Percentiles rank a stretch among this genome's conserved stretches.
These are phyloP conservation scores for Altica lythri DNA, from an alignment of 2,888 invertebrate genomes.

Conservation along the genomic window DNA sequence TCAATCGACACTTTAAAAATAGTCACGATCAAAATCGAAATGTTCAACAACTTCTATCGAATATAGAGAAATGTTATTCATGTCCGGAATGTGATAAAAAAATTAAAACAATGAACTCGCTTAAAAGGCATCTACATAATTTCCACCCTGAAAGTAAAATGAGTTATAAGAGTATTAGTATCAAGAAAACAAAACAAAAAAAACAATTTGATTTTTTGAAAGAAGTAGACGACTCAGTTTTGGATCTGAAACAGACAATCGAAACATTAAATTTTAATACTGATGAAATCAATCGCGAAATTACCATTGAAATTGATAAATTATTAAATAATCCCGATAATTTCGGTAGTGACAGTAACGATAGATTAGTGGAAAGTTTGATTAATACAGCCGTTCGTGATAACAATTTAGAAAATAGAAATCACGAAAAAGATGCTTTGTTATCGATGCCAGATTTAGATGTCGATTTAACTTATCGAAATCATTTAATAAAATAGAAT, in stretches of 20 bases:
- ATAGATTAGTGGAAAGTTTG: conserved; percentile 40
- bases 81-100: conserved; percentile 36
- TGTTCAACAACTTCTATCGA: conserved; percentile 1
- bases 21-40: conserved; percentile 14
- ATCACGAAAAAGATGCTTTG: conserved; percentile 43
- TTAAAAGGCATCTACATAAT: conserved; percentile 50
- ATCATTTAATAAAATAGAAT: no score
- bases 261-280: conserved; percentile 48
- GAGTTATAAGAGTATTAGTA: conserved; percentile 11
- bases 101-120: conserved; percentile 51
- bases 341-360: conserved; percentile 41
- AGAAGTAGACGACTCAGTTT: conserved; percentile 32
- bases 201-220: conserved; percentile 17
- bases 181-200: conserved; percentile 9
- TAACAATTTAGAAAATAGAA: conserved; percentile 9
- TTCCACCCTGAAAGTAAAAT: conserved; percentile 42
- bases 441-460: conserved; percentile 55
- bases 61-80: conserved; percentile 18
- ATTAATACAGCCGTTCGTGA: conserved; percentile 31
- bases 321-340: conserved; percentile 40
- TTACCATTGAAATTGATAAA: conserved; percentile 39
- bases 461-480: no score
- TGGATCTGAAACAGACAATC: conserved; percentile 42
- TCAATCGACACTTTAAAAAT: conserved; percentile 41
- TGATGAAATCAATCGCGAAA: conserved; percentile 35